These are phyloP conservation scores for Laticauda laticaudata DNA, from an alignment of 2,113 vertebrate genomes.

Conservation along the genomic window DNA sequence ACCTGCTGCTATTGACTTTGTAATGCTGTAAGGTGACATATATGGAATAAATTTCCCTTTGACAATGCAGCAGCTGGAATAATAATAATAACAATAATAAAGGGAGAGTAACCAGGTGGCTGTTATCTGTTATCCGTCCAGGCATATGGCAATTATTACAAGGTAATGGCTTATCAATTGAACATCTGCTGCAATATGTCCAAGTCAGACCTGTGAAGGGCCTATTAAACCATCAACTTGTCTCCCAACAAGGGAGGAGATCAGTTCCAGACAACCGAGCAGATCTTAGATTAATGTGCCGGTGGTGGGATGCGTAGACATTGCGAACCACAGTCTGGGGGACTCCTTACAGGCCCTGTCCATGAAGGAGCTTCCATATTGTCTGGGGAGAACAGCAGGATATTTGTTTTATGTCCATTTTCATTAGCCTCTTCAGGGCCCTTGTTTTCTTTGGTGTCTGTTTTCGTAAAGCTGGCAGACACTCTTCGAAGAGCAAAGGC, in stretches of 20 bases:
- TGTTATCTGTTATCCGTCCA: constrained; percentile 26
- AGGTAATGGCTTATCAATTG: constrained; percentile 32
- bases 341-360: constrained; percentile 4
- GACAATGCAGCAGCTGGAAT: neutral
- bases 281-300: constrained; percentile 48
- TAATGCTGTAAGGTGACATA: neutral
- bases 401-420: neutral
- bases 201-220: constrained; percentile 10
- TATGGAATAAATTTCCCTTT: neutral
- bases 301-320: constrained; percentile 28
- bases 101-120: neutral
- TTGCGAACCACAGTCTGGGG: constrained; percentile 30
- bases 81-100: neutral
- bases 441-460: neutral
- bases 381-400: constrained; percentile 35
- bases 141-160: constrained; percentile 14
- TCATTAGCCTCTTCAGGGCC: neutral
- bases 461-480: neutral
- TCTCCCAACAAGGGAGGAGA: constrained; percentile 40
- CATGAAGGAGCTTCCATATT: constrained; percentile 40
- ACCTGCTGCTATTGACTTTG: neutral
- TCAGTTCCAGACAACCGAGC: constrained; percentile 23
- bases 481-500: neutral
- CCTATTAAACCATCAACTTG: constrained; percentile 42
- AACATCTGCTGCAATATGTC: constrained; percentile 48